These are phyloP conservation scores for Gymnocheta viridis DNA, from an alignment of 2,888 invertebrate genomes.

Conservation along the genomic window DNA sequence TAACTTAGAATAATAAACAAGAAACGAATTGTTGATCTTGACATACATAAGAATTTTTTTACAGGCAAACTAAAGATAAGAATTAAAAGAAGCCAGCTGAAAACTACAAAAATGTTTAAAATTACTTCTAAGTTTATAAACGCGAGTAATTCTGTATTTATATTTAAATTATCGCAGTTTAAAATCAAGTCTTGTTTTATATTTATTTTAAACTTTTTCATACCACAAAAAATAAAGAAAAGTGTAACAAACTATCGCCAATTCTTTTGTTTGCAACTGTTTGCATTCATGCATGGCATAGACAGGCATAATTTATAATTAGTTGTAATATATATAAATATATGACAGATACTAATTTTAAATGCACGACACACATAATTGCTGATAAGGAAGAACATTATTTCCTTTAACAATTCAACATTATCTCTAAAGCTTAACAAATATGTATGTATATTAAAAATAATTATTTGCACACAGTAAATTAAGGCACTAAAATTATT, in stretches of 20 bases:
- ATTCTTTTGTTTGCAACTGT: not conserved
- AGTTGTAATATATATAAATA: not conserved
- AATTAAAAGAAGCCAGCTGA: not conserved
- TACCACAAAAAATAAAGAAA: too few species aligned
- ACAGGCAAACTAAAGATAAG: not conserved
- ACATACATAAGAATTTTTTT: conserved; percentile 19
- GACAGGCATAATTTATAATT: conserved; percentile 25
- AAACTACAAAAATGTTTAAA: too few species aligned
- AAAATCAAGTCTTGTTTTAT: too few species aligned
- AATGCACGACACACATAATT: conserved; percentile 8
- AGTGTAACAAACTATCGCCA: not conserved
- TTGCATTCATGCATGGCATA: not conserved
- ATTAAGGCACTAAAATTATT: not conserved
- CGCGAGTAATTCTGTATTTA: too few species aligned
- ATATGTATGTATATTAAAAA: not conserved
- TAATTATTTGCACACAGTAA: not conserved
- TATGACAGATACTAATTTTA: conserved; percentile 38
- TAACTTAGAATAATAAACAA: too few species aligned
- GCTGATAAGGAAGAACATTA: conserved; percentile 2
- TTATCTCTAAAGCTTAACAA: not conserved
- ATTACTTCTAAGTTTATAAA: too few species aligned
- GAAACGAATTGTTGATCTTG: conserved; percentile 31
- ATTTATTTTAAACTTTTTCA: too few species aligned
- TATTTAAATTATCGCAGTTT: not conserved
- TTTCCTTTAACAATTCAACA: not conserved